phyloP scores from a whole-genome alignment of 64 coral and sea anemone genomes.

The Trachythela sp. region DNA sequence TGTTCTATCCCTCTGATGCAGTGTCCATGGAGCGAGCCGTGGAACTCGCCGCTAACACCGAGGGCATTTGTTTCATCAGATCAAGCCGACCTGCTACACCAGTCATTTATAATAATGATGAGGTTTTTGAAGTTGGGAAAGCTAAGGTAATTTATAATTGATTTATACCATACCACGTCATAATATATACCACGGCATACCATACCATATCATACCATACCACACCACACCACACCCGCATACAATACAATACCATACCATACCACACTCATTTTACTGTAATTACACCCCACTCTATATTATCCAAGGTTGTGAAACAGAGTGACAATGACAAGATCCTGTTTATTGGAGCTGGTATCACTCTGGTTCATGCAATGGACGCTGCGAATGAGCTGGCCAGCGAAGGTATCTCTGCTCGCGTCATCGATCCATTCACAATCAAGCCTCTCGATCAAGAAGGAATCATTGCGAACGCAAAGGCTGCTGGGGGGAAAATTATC shows the following conservation, averaged over 20 bases:
- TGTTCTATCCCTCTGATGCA: constrained; percentile 95
- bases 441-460: constrained; percentile 76
- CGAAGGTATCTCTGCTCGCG: constrained; percentile 43
- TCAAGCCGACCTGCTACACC: constrained; percentile 61
- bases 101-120: constrained; percentile 72
- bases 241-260: no score
- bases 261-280: no score
- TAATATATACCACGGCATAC: no score
- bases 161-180: no score
- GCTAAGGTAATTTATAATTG: constrained; percentile 63
- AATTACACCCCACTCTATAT: no score
- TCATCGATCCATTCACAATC: constrained; percentile 86
- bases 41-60: constrained; percentile 79
- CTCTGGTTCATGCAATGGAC: constrained; percentile 68
- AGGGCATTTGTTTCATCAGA: constrained; percentile 77
- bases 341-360: constrained; percentile 78
- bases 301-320: constrained; percentile 62
- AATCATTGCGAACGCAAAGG: constrained; percentile 70
- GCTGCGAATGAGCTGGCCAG: constrained; percentile 64
- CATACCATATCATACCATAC: no score
- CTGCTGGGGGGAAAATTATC: constrained; percentile 60
- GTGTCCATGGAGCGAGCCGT: constrained; percentile 83
- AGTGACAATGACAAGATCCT: constrained; percentile 55
- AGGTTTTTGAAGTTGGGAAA: constrained; percentile 82
- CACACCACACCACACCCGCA: no score